Percentiles rank a stretch among this genome's conserved stretches.
Conservation (phyloP, 2,113 vertebrate genomes). For the Halichoerus grypus region DNA sequence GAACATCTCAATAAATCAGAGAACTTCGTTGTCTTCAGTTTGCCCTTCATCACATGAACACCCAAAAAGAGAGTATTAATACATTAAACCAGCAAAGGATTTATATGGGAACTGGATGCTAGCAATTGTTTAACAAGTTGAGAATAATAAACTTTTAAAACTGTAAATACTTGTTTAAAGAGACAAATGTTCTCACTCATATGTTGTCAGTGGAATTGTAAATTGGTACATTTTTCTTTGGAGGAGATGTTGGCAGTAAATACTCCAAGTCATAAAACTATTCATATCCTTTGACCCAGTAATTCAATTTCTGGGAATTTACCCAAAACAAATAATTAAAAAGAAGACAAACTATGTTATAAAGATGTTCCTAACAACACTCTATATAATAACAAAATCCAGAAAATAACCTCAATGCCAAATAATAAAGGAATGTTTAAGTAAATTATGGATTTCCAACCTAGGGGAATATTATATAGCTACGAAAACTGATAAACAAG, state of each 20-base stretch:
- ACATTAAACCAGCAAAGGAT: neutral
- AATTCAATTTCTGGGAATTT: conserved; percentile 49
- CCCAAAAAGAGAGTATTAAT: neutral
- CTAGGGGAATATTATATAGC: neutral
- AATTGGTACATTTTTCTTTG: conserved; percentile 3
- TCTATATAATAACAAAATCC: neutral
- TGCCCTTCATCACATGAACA: neutral
- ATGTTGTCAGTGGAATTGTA: neutral
- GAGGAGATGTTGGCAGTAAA: conserved; percentile 33
- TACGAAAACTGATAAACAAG: neutral
- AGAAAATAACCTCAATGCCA: conserved; percentile 8
- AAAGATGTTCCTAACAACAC: conserved; percentile 1
- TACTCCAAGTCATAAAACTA: conserved; percentile 2
- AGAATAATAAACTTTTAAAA: conserved; percentile 1
- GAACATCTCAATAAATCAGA: neutral
- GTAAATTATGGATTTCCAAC: neutral
- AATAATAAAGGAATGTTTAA: neutral
- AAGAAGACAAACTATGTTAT: neutral
- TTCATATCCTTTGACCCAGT: neutral
- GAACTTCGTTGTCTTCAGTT: neutral
- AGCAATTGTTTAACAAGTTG: neutral
- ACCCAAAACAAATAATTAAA: conserved; percentile 39
- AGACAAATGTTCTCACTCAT: neutral
- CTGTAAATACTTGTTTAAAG: neutral
- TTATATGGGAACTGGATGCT: neutral